Evolutionary conservation across 2,113 vertebrate species (phyloP), one percentile per base, ranked within the genome.

Genomic region (Psittacus erithacus): DNA sequence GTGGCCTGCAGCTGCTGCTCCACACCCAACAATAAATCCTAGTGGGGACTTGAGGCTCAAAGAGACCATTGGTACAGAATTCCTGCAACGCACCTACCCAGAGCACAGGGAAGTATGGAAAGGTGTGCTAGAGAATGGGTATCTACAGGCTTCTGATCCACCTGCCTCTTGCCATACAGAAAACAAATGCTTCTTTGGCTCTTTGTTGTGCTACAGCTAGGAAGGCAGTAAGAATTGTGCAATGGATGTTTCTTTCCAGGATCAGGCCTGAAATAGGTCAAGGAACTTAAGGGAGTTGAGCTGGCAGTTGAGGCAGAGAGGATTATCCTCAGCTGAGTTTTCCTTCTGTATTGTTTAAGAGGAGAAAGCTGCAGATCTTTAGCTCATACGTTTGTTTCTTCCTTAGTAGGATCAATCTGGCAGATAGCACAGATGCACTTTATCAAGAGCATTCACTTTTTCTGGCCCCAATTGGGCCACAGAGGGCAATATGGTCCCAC

Each of bases 91-190:
- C 2, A 2, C 38, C 35, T 63, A 29, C 82, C 44, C n/a, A 27
- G 46, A 38, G 55, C 67, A 35, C 29, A 41, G n/a, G 64, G 57
- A 19, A 20, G 17, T 7, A 1, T 3, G 35, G 52, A 71, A 20
- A 63, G 8, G 10, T 33, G 33, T 25, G 25, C 50, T 46, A 28
- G n/a, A 25, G 17, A 15, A 50, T 14, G n/a, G 24, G 0, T 62
- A 11, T 28, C 53, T 80, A 38, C 60, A 70, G 83, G 38, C 19
- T 65, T 46, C 68, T 35, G 38, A 16, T 44, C 41, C 38, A 16
- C 38, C 49, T 52, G 44, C 71, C 4, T 1, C 1, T 52, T 39
- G n/a, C 73, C 47, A 11, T 35, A 11, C 0, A 1, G 74, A 75
- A 35, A 86, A 47, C 6, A 62, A 46, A 25, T 1, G 9, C 52